Evolutionary conservation across 2,113 vertebrate species (phyloP), one percentile per base, ranked within the genome.

Genomic region (Dromaius novaehollandiae): DNA sequence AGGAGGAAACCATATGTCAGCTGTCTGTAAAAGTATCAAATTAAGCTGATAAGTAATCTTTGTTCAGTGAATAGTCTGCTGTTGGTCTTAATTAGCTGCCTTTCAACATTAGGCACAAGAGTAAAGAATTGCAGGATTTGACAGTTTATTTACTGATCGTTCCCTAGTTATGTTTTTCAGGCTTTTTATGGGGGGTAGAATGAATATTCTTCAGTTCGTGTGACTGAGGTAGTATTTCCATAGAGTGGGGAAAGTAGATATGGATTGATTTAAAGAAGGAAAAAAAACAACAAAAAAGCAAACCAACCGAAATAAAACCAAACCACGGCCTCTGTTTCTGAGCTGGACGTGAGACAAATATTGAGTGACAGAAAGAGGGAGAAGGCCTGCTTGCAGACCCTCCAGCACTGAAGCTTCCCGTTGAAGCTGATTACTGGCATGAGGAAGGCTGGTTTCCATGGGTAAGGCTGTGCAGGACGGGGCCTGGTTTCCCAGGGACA

Each of bases 51-150:
- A 82, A 92, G 53, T 80, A 80, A 95, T 81, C 63, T 85, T 88
- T 95, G 75, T 84, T 86, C 38, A 1, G 18, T 0, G 2, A 93
- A 64, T 69, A 95, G 63, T 64, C 38, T 74, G 71, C 60, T 86
- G 82, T 50, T 91, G 94, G 55, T 70, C 66, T 91, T 94, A 90
- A 94, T 94, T 90, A 86, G 50, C 24, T 58, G 90, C 86, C 71
- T 95, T 91, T 91, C 0, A 4, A 53, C 70, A 91, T 89, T 22
- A 92, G 84, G 66, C 64, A 77, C 36, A 44, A 70, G 40, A 94
- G 24, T 58, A 55, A 68, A 77, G 93, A 89, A 63, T 76, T 88
- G 89, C 55, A 81, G 71, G 78, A 38, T 61, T 63, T 91, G 89
- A 63, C 16, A 73, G 30, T 91, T 91, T 80, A 73, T 80, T 65